These are phyloP conservation scores for Eilema caniola DNA, from an alignment of 2,888 invertebrate species.

Conservation along the genomic window DNA sequence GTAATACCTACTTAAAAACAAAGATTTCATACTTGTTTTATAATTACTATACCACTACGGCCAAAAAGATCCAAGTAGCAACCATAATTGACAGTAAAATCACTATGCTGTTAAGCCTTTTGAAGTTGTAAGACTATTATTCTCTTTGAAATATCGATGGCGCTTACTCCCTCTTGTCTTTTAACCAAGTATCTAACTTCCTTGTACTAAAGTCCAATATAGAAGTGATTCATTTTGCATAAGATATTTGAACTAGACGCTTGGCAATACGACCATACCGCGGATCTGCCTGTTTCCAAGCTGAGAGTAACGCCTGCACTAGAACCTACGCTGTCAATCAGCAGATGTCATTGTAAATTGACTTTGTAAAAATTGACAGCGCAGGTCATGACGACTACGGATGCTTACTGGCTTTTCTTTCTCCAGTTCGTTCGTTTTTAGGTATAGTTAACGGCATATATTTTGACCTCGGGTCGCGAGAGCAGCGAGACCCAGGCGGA, in stretches of 20 bases:
- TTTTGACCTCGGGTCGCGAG: too few species aligned
- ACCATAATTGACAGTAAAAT: background rate
- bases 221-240: background rate
- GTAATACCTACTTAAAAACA: background rate
- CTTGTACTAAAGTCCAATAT: background rate
- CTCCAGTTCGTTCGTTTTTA: too few species aligned
- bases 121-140: background rate
- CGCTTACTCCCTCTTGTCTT: background rate
- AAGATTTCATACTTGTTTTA: background rate
- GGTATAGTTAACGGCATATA: too few species aligned
- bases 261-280: background rate
- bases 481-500: too few species aligned
- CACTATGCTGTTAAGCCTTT: background rate
- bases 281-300: too few species aligned
- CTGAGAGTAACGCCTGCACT: too few species aligned
- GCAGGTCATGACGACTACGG: too few species aligned
- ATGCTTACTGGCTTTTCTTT: too few species aligned
- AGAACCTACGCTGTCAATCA: too few species aligned
- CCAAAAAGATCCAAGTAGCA: background rate
- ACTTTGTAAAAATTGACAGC: too few species aligned
- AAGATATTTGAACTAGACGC: background rate
- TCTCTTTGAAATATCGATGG: background rate
- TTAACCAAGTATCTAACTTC: background rate
- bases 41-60: background rate
- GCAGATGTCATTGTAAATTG: too few species aligned